Conservation (phyloP, 2,888 invertebrate genomes). For the Anaspis maculata region DNA sequence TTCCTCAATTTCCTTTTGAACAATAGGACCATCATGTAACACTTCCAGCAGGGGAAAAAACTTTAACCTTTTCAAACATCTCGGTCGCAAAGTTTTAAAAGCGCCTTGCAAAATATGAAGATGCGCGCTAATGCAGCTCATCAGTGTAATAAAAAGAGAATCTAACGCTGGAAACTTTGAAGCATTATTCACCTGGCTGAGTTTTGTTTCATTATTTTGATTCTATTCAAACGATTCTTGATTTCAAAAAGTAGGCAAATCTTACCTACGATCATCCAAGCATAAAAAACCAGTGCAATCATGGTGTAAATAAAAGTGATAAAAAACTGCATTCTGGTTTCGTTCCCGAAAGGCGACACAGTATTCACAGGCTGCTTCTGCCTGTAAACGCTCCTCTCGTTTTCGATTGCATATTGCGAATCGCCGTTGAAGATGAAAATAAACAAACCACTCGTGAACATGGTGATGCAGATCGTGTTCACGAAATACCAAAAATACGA, state of each 20-base stretch:
- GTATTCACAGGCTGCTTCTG: slow-evolving; percentile 16
- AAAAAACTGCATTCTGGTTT: slow-evolving; percentile 10
- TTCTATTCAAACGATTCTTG: no score
- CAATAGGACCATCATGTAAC: slow-evolving; percentile 7
- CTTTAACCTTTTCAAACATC: slow-evolving; percentile 10
- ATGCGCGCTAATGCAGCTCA: slow-evolving; percentile 21
- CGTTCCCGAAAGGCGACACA: slow-evolving; percentile 16
- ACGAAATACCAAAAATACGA: slow-evolving; percentile 11
- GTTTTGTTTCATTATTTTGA: no score
- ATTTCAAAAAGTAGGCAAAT: no score
- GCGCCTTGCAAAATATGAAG: slow-evolving; percentile 19
- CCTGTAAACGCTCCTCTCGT: slow-evolving; percentile 9
- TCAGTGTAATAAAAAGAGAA: slow-evolving; percentile 18
- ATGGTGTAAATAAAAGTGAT: slow-evolving; percentile 13
- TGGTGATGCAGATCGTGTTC: slow-evolving; percentile 11
- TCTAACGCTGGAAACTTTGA: slow-evolving; percentile 14
- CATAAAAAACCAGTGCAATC: slow-evolving; percentile 11
- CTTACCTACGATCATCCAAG: slow-evolving; percentile 17
- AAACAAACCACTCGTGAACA: slow-evolving; percentile 12
- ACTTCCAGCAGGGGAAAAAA: slow-evolving; percentile 2
- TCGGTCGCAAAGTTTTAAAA: slow-evolving; percentile 13
- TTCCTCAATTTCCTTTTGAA: slow-evolving; percentile 14
- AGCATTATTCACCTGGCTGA: no score
- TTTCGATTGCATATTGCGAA: slow-evolving; percentile 7
- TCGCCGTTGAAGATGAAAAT: slow-evolving; percentile 10